A percentile compares a stretch with the other conserved stretches of the same genome.
These are phyloP conservation scores for Neofelis nebulosa DNA, from an alignment of 2,113 vertebrate species.

Conservation along the genomic window DNA sequence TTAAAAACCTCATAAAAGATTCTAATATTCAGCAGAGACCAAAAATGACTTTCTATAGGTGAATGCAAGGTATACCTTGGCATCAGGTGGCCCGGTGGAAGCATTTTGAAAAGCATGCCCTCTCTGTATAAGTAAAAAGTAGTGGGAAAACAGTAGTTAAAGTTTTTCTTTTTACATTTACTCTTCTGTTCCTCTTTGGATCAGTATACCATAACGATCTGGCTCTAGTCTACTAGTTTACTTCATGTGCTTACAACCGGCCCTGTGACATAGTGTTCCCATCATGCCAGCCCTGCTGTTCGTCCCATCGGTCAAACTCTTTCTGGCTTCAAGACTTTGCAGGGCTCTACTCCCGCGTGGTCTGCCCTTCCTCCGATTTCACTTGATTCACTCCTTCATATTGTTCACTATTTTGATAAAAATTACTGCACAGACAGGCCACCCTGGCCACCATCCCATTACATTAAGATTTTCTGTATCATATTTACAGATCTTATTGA, in stretches of 20 bases:
- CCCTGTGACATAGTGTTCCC: rapidly evolving
- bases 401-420: background rate
- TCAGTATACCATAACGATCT: rapidly evolving
- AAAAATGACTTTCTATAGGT: background rate
- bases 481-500: background rate
- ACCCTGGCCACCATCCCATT: no score
- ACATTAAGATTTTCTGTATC: background rate
- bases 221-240: rapidly evolving
- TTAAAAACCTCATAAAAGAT: background rate
- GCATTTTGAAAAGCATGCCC: background rate
- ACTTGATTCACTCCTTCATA: background rate
- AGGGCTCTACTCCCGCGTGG: background rate
- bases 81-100: background rate
- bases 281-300: background rate
- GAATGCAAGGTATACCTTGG: background rate
- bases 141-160: background rate
- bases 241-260: background rate
- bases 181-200: background rate
- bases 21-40: background rate
- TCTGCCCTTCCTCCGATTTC: background rate
- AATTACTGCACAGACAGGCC: background rate
- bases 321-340: background rate
- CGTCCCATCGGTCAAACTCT: background rate
- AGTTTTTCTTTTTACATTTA: background rate
- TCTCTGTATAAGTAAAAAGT: background rate